Percentiles rank a stretch among this genome's conserved stretches.
phyloP scores from a whole-genome alignment of 2,113 vertebrate genomes.

The Marmota monax region DNA sequence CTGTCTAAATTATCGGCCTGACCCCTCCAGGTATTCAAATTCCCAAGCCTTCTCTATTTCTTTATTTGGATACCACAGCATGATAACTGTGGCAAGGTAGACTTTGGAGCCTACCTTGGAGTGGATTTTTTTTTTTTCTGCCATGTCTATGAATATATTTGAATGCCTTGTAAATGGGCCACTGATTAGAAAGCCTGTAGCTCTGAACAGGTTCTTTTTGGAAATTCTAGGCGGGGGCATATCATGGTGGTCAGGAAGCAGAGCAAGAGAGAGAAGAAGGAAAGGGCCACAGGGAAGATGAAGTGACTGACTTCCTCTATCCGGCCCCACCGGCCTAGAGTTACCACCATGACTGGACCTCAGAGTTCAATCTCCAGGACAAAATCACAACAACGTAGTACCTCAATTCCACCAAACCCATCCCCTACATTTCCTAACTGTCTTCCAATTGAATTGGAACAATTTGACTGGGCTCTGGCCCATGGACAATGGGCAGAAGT shows the following conservation, averaged over 20 bases:
- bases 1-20: neutral
- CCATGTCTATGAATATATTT: neutral
- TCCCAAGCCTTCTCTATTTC: neutral
- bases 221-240: neutral
- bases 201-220: neutral
- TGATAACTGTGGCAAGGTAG: neutral
- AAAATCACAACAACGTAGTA: neutral
- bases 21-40: neutral
- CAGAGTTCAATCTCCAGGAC: too few species aligned
- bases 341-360: too few species aligned
- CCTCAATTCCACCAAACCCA: neutral
- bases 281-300: too few species aligned
- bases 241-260: too few species aligned
- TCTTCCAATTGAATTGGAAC: neutral
- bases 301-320: too few species aligned
- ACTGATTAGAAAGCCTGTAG: neutral
- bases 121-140: neutral
- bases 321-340: too few species aligned
- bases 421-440: neutral
- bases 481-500: neutral
- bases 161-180: neutral
- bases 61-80: neutral
- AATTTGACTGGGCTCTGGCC: neutral
- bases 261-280: too few species aligned
- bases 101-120: neutral